Percentiles rank a stretch among this genome's conserved stretches.
Conservation (phyloP, 2,888 invertebrate species). For the Tribolium freemani region DNA sequence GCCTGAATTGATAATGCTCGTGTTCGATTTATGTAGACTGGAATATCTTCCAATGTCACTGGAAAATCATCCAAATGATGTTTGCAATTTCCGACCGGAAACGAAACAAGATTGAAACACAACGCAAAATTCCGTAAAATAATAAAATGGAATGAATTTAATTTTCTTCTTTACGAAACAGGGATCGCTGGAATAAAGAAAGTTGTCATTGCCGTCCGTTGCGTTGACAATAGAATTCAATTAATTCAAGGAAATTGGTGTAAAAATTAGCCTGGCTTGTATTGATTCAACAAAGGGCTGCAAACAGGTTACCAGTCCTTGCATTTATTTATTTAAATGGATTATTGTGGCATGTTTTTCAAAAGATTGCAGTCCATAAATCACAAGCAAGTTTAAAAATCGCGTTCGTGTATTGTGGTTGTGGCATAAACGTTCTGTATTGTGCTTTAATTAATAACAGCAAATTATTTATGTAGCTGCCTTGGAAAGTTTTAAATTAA, state of each 20-base stretch:
- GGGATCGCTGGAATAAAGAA: not conserved
- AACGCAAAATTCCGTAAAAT: too few species aligned
- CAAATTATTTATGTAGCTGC: not conserved
- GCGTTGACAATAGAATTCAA: slow-evolving; percentile 6
- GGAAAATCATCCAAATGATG: slow-evolving; percentile 4
- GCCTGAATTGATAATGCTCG: not conserved
- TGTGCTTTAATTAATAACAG: slow-evolving; percentile 1
- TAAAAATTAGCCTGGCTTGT: not conserved
- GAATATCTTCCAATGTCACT: slow-evolving; percentile 23
- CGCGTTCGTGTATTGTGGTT: slow-evolving; percentile 9
- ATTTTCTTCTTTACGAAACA: not conserved
- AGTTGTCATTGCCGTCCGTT: not conserved
- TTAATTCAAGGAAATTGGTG: slow-evolving; percentile 17
- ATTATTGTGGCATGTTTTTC: not conserved
- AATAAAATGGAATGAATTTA: too few species aligned
- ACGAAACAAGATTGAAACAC: not conserved
- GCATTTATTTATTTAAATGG: slow-evolving; percentile 4
- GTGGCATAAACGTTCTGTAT: not conserved
- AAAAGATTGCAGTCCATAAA: slow-evolving; percentile 3
- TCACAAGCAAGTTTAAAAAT: slow-evolving; percentile 2
- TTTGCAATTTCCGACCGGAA: slow-evolving; percentile 31
- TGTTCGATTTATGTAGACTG: not conserved
- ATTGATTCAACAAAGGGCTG: slow-evolving; percentile 8
- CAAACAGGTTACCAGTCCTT: not conserved
- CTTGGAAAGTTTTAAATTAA: not conserved